These are phyloP conservation scores for Hyperoplus lanceolatus DNA, from an alignment of 2,797 vertebrate species.

Conservation along the genomic window DNA sequence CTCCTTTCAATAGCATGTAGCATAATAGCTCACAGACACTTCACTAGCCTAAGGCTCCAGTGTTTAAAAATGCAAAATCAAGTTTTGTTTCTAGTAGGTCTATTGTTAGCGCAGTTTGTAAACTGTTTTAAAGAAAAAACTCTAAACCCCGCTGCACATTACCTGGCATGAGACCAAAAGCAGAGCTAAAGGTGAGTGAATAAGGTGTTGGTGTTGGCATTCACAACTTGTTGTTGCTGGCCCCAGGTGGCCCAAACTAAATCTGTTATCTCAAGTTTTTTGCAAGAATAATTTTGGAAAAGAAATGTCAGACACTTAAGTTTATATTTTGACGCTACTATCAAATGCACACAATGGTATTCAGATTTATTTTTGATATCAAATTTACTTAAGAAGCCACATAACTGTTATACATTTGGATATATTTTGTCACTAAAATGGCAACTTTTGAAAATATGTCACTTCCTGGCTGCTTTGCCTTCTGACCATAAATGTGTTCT, in stretches of 20 bases:
- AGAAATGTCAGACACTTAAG: background rate
- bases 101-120: too few relatives aligned
- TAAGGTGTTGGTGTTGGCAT: background rate
- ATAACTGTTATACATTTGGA: background rate
- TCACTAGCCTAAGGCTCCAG: constrained; percentile 5
- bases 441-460: background rate
- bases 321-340: background rate
- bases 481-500: constrained; percentile 12
- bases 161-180: background rate
- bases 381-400: background rate
- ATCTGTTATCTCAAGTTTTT: background rate
- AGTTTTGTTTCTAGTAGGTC: background rate
- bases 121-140: background rate
- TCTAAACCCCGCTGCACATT: background rate
- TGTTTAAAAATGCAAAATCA: background rate
- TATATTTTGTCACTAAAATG: background rate
- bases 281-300: background rate
- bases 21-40: constrained; percentile 18
- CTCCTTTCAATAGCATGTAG: background rate
- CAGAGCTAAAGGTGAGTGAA: background rate
- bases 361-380: background rate
- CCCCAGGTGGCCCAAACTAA: background rate
- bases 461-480: background rate
- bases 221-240: background rate
- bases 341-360: background rate